Evolutionary conservation across 1,140 invertebrate species (phyloP), one percentile per base, ranked within the genome.

Genomic region (Epicauta chinensis): DNA sequence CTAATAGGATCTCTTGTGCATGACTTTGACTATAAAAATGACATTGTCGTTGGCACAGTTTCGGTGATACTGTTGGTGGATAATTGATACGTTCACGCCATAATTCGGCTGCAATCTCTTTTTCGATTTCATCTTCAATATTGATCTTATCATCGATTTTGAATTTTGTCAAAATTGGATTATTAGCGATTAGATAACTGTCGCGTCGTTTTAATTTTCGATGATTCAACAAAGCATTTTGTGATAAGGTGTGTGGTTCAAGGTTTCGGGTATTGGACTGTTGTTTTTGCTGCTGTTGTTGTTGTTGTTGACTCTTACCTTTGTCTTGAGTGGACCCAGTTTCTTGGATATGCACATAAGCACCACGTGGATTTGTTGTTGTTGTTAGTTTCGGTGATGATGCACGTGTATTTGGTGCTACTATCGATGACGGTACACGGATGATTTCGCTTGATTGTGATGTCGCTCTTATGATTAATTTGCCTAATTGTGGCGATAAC

Each of bases 111-210:
- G 75, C 69, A 34, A 79, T 74, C 70, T 79, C 77, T 46, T 74
- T 73, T 65, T 80, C 77, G 55, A 80, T 77, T 61, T 72, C 68
- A 65, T 78, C 77, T 60, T 68, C 63, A 6, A 69, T 61, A 37
- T 61, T 60, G 5, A 53, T 76, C 46, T 47, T 53, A 51, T 47
- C 42, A 34, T 62, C 61, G 46, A 53, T 37, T 42, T 58, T 73
- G 56, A 15, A 69, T 53, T 55, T 56, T 50, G 58, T 60, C 71
- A 81, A 75, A 51, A 82, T 75, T 37, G 79, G n/a, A n/a, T n/a
- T 81, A 71, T 90, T 91, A 1, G 89, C 89, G 68, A 89, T 79
- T 53, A 88, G 81, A 66, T 92, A 92, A 71, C 88, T 91, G 66
- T 91, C 87, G 67, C 87, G 90, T 37, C 89, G 78, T 72, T 89